Evolutionary conservation across 2,113 vertebrate species (phyloP), one percentile per base, ranked within the genome.

Genomic region (Puffinus mauretanicus): DNA sequence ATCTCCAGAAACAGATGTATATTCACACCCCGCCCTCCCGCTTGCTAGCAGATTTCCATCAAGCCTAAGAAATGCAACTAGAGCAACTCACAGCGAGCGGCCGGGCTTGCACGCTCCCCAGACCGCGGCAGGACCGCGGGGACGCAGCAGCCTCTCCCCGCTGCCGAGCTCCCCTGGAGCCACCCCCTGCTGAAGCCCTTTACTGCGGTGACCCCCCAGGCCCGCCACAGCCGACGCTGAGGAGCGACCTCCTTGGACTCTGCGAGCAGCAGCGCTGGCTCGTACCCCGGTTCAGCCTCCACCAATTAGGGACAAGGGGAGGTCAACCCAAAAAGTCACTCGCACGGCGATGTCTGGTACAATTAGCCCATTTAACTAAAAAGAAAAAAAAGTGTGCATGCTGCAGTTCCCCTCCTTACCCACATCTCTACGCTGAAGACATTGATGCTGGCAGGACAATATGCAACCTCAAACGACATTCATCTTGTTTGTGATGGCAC

Each of bases 401-500:
- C 83, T 80, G 93, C 76, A 65, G 38, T 15, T 86, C 29, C 62
- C 75, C 62, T 20, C 49, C 76, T 76, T 27, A 18, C 4, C 58
- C 86, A 11, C n/a, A 5, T 0, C 66, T 60, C 71, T 8, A 20
- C 34, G 0, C 25, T 0, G 7, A 27, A 30, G 75, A 11, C 52
- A 1, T 1, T 0, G 12, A 3, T 14, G 76, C 17, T 2, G 4
- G 70, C 71, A 73, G 87, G 91, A 78, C 49, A 47, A 55, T 2
- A 7, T 9, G 0, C 14, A 55, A 7, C 22, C 72, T 34, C 77
- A 0, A 7, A 22, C 0, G 5, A 10, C 36, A 1, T 9, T 72
- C 22, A 1, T 1, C 1, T 17, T 1, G 17, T 11, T 29, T 0
- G 1, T 1, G 70, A 14, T 5, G 34, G 2, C 4, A 7, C 1